A percentile compares a stretch with the other conserved stretches of the same genome.
Evolutionary conservation across 1,140 invertebrate species (phyloP).

Genomic region (Scaptodrosophila lebanonensis): DNA sequence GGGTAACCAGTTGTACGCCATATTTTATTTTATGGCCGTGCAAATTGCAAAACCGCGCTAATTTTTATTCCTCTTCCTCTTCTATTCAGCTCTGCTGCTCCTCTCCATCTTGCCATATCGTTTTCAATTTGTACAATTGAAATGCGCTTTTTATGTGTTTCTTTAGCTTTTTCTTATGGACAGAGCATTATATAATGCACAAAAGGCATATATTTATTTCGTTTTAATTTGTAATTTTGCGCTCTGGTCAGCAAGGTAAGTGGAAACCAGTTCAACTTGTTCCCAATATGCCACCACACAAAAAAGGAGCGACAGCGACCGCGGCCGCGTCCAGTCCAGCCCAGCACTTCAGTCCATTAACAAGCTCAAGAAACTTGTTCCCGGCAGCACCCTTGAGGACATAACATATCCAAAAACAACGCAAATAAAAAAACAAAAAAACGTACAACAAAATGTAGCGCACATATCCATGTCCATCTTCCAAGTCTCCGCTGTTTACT

Average conservation of each 20-base stretch:
- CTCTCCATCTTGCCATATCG: slow-evolving; percentile 45
- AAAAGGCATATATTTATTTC: slow-evolving; percentile 75
- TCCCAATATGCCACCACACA: slow-evolving; percentile 4
- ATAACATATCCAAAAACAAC: slow-evolving; percentile 30
- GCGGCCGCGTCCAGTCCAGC: slow-evolving; percentile 7
- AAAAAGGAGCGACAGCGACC: slow-evolving; percentile 10
- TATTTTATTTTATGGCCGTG: slow-evolving; percentile 50
- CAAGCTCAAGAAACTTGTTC: slow-evolving; percentile 54
- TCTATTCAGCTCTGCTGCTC: neutral
- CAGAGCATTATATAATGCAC: slow-evolving; percentile 54
- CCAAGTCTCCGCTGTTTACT: slow-evolving; percentile 55
- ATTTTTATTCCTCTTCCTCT: slow-evolving; percentile 38
- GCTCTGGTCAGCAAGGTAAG: slow-evolving; percentile 50
- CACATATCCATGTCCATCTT: slow-evolving; percentile 26
- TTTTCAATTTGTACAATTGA: slow-evolving; percentile 40
- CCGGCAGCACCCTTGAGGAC: slow-evolving; percentile 49
- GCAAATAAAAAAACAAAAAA: too few species aligned
- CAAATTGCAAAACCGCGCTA: slow-evolving; percentile 74
- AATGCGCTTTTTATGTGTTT: slow-evolving; percentile 4
- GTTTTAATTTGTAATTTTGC: slow-evolving; percentile 75
- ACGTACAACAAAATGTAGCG: too few species aligned
- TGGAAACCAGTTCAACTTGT: slow-evolving; percentile 68
- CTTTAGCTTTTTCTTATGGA: slow-evolving; percentile 35
- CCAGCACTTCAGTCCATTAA: slow-evolving; percentile 49
- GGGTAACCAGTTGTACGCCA: slow-evolving; percentile 39